A percentile compares a stretch with the other conserved stretches of the same genome.
Conservation (phyloP, 35 echinoderm and acorn worm species). For the Ophiothrix spiculata region DNA sequence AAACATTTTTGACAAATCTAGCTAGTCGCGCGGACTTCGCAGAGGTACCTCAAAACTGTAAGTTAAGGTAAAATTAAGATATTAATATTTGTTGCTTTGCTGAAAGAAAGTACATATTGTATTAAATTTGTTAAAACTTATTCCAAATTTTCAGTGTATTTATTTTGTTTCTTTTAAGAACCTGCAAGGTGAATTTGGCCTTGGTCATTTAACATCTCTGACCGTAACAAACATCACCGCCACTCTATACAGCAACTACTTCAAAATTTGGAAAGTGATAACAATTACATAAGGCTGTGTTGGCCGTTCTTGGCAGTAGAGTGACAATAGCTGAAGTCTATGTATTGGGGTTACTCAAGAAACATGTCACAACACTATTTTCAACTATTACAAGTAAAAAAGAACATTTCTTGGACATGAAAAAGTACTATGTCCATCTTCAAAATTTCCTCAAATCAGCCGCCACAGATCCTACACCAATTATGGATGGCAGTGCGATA, state of each 20-base stretch:
- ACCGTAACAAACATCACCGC: too few relatives aligned
- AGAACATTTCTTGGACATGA: neutral
- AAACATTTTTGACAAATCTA: too few relatives aligned
- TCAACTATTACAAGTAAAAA: constrained; percentile 1
- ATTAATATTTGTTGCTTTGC: too few relatives aligned
- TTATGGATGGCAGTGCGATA: neutral
- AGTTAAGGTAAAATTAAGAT: too few relatives aligned
- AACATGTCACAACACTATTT: neutral
- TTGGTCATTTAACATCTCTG: too few relatives aligned
- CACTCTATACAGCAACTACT: neutral
- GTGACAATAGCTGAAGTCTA: neutral
- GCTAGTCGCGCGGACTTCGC: too few relatives aligned
- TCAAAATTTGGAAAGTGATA: neutral
- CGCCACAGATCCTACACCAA: neutral
- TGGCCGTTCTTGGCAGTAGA: neutral
- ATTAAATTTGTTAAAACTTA: too few relatives aligned
- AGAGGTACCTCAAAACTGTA: too few relatives aligned
- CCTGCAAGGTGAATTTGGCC: too few relatives aligned
- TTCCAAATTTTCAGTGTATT: too few relatives aligned
- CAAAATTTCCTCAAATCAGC: neutral
- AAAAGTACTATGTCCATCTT: neutral
- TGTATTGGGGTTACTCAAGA: neutral
- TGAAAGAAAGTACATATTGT: too few relatives aligned
- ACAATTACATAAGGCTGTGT: neutral
- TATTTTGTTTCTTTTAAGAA: too few relatives aligned